A percentile compares a stretch with the other conserved stretches of the same genome.
These are phyloP conservation scores for Eurois occulta DNA, from an alignment of 2,888 invertebrate genomes.

Conservation along the genomic window DNA sequence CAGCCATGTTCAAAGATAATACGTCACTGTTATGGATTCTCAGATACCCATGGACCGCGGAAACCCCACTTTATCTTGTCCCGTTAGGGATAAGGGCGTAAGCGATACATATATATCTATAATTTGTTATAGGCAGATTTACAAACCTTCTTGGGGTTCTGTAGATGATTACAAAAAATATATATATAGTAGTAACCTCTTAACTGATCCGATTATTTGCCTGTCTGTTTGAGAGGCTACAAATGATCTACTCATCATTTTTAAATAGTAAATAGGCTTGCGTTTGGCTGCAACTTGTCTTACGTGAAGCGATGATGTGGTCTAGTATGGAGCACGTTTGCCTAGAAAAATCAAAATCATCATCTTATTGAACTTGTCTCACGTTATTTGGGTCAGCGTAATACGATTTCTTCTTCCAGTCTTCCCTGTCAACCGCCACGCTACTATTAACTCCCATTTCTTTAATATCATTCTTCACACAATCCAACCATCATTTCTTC, in stretches of 20 bases:
- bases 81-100: conserved; percentile 19
- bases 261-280: too few relatives aligned
- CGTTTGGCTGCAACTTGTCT: too few relatives aligned
- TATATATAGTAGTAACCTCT: background rate
- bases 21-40: conserved; percentile 27
- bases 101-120: conserved; percentile 19
- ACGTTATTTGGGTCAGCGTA: background rate
- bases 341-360: background rate
- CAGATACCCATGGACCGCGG: conserved; percentile 24
- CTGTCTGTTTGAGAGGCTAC: background rate
- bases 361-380: background rate
- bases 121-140: conserved; percentile 1
- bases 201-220: background rate
- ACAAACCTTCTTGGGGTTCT: background rate
- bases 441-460: background rate
- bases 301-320: too few relatives aligned
- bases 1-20: conserved; percentile 15
- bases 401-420: background rate
- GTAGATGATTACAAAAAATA: background rate
- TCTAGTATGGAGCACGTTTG: too few relatives aligned
- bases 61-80: conserved; percentile 40
- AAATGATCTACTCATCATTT: background rate
- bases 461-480: background rate
- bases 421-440: background rate
- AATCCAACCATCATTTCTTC: background rate